phyloP scores from a whole-genome alignment of 2,113 vertebrate genomes.

The Sciurus niger region DNA sequence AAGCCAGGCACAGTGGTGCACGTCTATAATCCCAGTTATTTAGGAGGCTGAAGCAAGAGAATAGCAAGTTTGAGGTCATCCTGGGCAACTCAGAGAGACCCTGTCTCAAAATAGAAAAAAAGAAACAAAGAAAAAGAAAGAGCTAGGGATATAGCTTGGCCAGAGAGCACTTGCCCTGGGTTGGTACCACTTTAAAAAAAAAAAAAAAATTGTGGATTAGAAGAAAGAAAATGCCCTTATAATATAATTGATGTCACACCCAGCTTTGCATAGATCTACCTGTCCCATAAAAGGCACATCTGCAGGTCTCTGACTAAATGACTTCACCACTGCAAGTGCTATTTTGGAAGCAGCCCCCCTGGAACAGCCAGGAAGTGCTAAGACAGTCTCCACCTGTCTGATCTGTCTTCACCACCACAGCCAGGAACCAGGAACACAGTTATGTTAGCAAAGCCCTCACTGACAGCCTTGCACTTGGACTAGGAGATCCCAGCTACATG shows the following conservation, averaged over 20 bases:
- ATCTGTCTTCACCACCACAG: neutral
- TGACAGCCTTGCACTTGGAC: neutral
- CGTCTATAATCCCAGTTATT: neutral
- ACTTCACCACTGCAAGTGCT: neutral
- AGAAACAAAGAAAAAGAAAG: neutral
- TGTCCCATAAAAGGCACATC: neutral
- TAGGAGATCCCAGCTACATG: neutral
- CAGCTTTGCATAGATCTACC: neutral
- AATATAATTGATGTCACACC: neutral
- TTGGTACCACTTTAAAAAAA: neutral
- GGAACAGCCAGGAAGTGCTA: neutral
- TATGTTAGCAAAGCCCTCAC: neutral
- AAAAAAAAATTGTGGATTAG: too few species aligned
- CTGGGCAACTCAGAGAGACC: neutral
- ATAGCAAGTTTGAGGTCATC: neutral
- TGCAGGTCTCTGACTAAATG: neutral
- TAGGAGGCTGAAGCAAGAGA: neutral
- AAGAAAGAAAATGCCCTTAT: neutral
- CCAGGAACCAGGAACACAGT: neutral
- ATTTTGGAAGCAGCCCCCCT: slow-evolving; percentile 7
- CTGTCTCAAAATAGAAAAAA: neutral
- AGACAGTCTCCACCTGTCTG: neutral
- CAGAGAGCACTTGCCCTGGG: too few species aligned
- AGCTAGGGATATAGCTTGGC: neutral
- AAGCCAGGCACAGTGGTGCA: neutral